These are phyloP conservation scores for Drosophila rubida DNA, from an alignment of 2,888 invertebrate species.

Conservation along the genomic window DNA sequence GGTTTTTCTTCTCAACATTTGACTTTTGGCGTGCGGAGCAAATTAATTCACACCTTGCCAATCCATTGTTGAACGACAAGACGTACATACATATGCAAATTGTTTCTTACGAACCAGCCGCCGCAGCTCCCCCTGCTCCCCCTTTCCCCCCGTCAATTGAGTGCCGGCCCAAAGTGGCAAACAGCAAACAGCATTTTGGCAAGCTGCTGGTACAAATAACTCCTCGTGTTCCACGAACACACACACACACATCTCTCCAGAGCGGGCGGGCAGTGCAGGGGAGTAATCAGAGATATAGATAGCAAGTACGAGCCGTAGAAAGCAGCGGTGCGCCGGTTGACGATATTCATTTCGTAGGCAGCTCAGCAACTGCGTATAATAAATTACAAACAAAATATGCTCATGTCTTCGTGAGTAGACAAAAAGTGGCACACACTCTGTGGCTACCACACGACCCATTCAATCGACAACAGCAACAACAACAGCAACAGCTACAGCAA, in stretches of 20 bases:
- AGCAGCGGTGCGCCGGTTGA: conserved; percentile 32
- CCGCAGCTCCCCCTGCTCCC: not conserved
- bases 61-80: conserved; percentile 69
- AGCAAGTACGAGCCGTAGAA: conserved; percentile 13
- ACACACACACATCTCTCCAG: not conserved
- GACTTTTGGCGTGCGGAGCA: conserved; percentile 78
- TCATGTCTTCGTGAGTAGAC: conserved; percentile 77
- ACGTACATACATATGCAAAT: conserved; percentile 77
- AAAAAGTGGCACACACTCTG: conserved; percentile 67
- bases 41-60: conserved; percentile 84
- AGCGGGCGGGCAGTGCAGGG: too few species aligned
- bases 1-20: conserved; percentile 66
- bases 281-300: conserved; percentile 9
- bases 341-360: conserved; percentile 78
- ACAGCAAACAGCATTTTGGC: conserved; percentile 42
- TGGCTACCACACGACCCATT: conserved; percentile 27
- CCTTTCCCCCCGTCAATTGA: conserved; percentile 10
- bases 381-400: conserved; percentile 82
- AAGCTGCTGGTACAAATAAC: conserved; percentile 58
- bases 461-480: conserved; percentile 35
- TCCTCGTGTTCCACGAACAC: conserved; percentile 53
- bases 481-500: conserved; percentile 14
- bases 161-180: conserved; percentile 32
- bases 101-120: conserved; percentile 77
- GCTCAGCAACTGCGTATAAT: conserved; percentile 76